Conservation (phyloP, 2,797 vertebrate genomes). For the Chanos chanos region DNA sequence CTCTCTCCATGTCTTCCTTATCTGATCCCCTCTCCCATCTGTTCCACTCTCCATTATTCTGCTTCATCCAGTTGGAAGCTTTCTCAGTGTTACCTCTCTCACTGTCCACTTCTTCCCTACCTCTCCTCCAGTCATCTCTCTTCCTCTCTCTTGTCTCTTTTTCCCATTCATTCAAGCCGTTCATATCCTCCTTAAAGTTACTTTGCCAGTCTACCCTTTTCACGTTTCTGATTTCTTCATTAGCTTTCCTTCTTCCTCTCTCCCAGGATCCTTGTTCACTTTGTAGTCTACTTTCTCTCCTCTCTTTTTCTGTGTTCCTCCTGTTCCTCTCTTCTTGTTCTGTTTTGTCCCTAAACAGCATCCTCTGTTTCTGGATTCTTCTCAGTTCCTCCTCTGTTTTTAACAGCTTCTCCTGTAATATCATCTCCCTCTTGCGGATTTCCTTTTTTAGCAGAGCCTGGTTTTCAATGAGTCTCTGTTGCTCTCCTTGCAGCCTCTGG, state of each 20-base stretch:
- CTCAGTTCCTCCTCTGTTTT: slow-evolving; percentile 66
- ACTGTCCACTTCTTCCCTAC: neutral
- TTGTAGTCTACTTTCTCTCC: slow-evolving; percentile 28
- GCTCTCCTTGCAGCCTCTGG: slow-evolving; percentile 20
- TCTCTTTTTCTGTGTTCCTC: slow-evolving; percentile 4
- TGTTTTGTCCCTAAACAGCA: slow-evolving; percentile 31
- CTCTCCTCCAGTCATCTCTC: neutral
- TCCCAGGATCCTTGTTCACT: slow-evolving; percentile 8
- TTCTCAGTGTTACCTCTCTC: neutral
- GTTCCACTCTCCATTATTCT: slow-evolving; percentile 1
- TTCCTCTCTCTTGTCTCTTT: slow-evolving; percentile 25
- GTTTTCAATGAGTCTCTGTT: slow-evolving; percentile 57
- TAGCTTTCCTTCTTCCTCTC: slow-evolving; percentile 12
- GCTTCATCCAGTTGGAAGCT: slow-evolving; percentile 5
- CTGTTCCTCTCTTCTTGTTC: slow-evolving; percentile 24
- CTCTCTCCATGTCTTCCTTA: neutral
- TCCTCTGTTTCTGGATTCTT: slow-evolving; percentile 63
- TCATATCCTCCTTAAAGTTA: slow-evolving; percentile 51
- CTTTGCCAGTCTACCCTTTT: slow-evolving; percentile 47
- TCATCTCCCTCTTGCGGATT: slow-evolving; percentile 70
- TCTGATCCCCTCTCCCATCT: slow-evolving; percentile 10
- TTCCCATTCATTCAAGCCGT: slow-evolving; percentile 42
- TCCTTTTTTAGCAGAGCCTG: slow-evolving; percentile 56
- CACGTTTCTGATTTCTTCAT: slow-evolving; percentile 34
- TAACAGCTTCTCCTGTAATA: slow-evolving; percentile 75